Conservation (phyloP, 1,140 invertebrate species). For the Ips typographus region DNA sequence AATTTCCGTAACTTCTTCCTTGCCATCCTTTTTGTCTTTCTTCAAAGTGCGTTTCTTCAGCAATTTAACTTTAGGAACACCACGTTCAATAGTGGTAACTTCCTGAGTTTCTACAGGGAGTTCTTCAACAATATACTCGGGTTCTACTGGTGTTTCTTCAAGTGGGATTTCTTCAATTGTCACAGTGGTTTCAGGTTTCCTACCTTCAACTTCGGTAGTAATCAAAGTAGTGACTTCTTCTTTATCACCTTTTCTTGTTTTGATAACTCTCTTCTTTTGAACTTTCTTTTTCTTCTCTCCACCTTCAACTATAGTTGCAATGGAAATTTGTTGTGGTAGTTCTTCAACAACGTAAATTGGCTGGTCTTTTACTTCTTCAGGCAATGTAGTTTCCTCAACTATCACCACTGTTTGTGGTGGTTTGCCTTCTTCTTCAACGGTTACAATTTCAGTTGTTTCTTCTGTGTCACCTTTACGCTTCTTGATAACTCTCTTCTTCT, state of each 20-base stretch:
- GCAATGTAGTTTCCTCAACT: constrained; percentile 41
- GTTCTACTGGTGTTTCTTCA: constrained; percentile 34
- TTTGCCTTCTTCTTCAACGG: constrained; percentile 45
- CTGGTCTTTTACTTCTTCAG: constrained; percentile 38
- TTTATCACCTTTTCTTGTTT: constrained; percentile 45
- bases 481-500: constrained; percentile 50
- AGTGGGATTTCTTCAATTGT: constrained; percentile 24
- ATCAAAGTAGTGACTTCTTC: constrained; percentile 47
- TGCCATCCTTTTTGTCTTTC: constrained; percentile 44
- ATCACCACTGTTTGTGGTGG: constrained; percentile 43
- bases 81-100: constrained; percentile 31
- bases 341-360: constrained; percentile 43
- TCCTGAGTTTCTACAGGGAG: constrained; percentile 48
- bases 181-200: constrained; percentile 39
- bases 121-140: constrained; percentile 42
- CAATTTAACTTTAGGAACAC: constrained; percentile 37
- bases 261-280: constrained; percentile 47
- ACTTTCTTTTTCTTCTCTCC: constrained; percentile 47
- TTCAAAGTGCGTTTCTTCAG: constrained; percentile 36
- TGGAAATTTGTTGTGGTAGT: constrained; percentile 41
- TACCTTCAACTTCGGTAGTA: constrained; percentile 41
- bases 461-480: constrained; percentile 47
- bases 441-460: constrained; percentile 48
- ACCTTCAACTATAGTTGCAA: constrained; percentile 43
- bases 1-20: constrained; percentile 51